Base-by-base conservation (phyloP, 2,113 vertebrate genomes). In the Mellivora capensis region DNA sequence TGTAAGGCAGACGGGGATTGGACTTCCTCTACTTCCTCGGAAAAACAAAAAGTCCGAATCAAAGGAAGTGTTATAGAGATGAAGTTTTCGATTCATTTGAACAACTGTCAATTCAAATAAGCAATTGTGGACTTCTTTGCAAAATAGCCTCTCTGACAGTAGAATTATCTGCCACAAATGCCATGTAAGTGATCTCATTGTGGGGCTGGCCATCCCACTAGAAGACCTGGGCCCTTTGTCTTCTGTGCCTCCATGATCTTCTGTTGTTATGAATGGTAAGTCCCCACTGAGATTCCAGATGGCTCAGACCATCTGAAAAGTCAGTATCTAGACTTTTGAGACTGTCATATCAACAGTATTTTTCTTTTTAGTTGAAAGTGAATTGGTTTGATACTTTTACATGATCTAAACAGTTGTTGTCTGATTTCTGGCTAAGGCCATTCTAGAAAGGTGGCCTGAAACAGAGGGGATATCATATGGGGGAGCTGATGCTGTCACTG, bases 331-430 rank as follows among this genome's bases (percentile, higher is more conserved):
- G 47, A 85, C 39, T 57, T 93, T 83, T 44, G n/a, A 95, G 80
- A 91, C 61, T 86, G 31, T 93, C 62, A 13, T 67, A 82, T 95
- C 94, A 96, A 52, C 92, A 95, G 31, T 71, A 77, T 59, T 54
- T 96, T 91, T 97, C 90, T 90, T 89, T 84, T 37, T 59, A 96
- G 79, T 93, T 93, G 87, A 47, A 87, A 89, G 90, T 95, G 39
- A 96, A 96, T 93, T 85, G 88, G 31, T 54, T 87, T 90, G 80
- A 87, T 89, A 82, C 71, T n/a, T 96, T 97, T 74, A 37, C 93
- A 47, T 87, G 71, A 77, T 64, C 18, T 2, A 84, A 93, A 80
- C 77, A 21, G 17, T 71, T 89, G 12, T 74, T 94, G 54, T 93
- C 67, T 94, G 67, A 25, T 88, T 92, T 96, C 89, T 74, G 31